A percentile compares a stretch with the other conserved stretches of the same genome.
Evolutionary conservation across 2,888 invertebrate species (phyloP).

Genomic region (Mayetiola destructor): DNA sequence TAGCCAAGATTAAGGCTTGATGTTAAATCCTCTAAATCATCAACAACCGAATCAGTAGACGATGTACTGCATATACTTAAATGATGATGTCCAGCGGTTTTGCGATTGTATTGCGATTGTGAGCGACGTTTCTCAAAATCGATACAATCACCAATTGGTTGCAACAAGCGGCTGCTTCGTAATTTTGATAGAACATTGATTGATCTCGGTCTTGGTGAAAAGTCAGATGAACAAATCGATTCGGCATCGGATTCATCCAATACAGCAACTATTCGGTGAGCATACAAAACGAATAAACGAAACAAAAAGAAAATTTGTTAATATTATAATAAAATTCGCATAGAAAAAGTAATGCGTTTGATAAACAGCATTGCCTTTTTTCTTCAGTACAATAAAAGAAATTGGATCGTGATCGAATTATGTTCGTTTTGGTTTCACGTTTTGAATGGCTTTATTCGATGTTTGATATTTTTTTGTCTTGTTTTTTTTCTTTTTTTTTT

Average conservation of each 20-base stretch:
- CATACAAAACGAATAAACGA: background rate
- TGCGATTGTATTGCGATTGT: background rate
- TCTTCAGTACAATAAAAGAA: background rate
- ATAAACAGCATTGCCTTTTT: background rate
- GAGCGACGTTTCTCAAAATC: background rate
- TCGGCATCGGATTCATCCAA: constrained; percentile 22
- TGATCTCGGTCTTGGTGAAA: constrained; percentile 4
- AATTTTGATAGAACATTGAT: constrained; percentile 8
- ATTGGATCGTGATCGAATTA: constrained; percentile 10
- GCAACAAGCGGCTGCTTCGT: background rate
- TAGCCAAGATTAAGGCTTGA: background rate
- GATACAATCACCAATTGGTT: background rate
- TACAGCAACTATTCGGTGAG: constrained; percentile 15
- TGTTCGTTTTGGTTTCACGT: too few species aligned
- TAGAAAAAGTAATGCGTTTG: background rate
- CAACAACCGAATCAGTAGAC: background rate
- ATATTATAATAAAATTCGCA: background rate
- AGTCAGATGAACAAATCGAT: constrained; percentile 15
- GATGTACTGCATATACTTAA: background rate
- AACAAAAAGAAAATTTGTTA: background rate
- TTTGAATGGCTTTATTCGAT: too few species aligned
- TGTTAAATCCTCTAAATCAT: background rate
- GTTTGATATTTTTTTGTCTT: too few species aligned
- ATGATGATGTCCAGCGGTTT: background rate
- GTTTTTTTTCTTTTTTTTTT: background rate